These are phyloP conservation scores for Champsocephalus esox DNA, from an alignment of 2,797 vertebrate species.

Conservation along the genomic window DNA sequence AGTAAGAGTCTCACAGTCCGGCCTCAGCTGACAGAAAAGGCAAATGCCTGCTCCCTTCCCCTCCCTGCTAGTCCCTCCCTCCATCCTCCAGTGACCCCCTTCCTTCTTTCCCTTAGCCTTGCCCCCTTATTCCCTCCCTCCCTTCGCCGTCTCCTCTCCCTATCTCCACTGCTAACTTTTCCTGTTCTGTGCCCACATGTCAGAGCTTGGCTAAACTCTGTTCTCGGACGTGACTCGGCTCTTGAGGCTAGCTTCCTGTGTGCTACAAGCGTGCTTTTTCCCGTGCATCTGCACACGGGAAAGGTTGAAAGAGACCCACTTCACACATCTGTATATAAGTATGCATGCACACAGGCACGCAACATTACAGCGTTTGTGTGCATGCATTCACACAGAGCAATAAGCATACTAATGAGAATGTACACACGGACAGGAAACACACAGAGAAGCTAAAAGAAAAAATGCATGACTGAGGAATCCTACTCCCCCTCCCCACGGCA, in stretches of 20 bases:
- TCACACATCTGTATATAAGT: slow-evolving; percentile 17
- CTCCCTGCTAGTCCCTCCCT: slow-evolving; percentile 71
- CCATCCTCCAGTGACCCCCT: slow-evolving; percentile 69
- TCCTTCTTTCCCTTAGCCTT: slow-evolving; percentile 47
- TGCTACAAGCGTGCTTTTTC: slow-evolving; percentile 1
- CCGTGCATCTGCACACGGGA: not conserved
- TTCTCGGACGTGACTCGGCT: slow-evolving; percentile 85
- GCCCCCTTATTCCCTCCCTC: not conserved
- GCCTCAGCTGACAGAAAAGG: slow-evolving; percentile 88
- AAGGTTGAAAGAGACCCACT: slow-evolving; percentile 9
- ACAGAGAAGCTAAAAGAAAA: slow-evolving; percentile 14
- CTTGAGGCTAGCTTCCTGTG: slow-evolving; percentile 52
- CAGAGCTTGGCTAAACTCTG: slow-evolving; percentile 89
- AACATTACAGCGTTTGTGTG: not conserved
- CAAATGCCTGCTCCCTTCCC: slow-evolving; percentile 84
- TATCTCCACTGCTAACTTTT: slow-evolving; percentile 60
- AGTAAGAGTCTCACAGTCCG: slow-evolving; percentile 79
- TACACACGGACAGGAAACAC: slow-evolving; percentile 35
- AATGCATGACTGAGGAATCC: slow-evolving; percentile 14
- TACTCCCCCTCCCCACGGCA: slow-evolving; percentile 11
- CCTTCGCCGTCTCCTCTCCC: slow-evolving; percentile 19
- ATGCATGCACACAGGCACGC: slow-evolving; percentile 14
- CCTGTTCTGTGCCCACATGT: slow-evolving; percentile 92
- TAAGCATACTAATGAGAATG: slow-evolving; percentile 9
- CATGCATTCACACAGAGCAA: not conserved